A percentile compares a stretch with the other conserved stretches of the same genome.
phyloP scores from a whole-genome alignment of 2,888 invertebrate species.

The Selenia dentaria region DNA sequence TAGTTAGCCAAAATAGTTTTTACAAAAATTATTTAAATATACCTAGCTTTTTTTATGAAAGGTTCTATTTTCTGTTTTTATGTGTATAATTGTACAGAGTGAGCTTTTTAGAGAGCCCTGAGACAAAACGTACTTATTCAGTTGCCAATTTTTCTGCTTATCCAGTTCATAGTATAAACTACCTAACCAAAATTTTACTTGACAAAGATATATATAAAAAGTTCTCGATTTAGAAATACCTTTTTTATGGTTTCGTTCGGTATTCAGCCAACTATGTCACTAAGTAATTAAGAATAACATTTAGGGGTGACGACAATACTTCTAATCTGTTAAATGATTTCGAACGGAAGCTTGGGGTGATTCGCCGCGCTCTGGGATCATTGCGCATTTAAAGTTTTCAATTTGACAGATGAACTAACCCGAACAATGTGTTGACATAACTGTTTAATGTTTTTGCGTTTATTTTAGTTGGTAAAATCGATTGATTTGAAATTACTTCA shows the following conservation, averaged over 20 bases:
- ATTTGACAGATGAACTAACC: conserved; percentile 26
- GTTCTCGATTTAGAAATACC: neutral
- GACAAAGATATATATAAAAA: too few relatives aligned
- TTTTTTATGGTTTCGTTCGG: neutral
- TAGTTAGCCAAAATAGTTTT: too few relatives aligned
- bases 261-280: neutral
- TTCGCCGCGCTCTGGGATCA: conserved; percentile 61
- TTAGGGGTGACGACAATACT: conserved; percentile 6
- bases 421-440: conserved; percentile 7
- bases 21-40: too few relatives aligned
- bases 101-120: too few relatives aligned
- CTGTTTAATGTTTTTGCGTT: conserved; percentile 1
- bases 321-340: conserved; percentile 15
- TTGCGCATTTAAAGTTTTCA: conserved; percentile 46
- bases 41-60: too few relatives aligned
- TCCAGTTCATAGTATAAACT: too few relatives aligned
- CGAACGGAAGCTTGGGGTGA: conserved; percentile 50
- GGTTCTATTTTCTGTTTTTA: too few relatives aligned
- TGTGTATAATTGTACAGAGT: too few relatives aligned
- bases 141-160: too few relatives aligned
- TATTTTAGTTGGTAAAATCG: conserved; percentile 2
- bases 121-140: too few relatives aligned
- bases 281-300: neutral
- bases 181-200: too few relatives aligned
- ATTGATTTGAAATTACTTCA: too few relatives aligned